phyloP scores from a whole-genome alignment of 2,888 invertebrate species.

The Ornithoptera alexandrae region DNA sequence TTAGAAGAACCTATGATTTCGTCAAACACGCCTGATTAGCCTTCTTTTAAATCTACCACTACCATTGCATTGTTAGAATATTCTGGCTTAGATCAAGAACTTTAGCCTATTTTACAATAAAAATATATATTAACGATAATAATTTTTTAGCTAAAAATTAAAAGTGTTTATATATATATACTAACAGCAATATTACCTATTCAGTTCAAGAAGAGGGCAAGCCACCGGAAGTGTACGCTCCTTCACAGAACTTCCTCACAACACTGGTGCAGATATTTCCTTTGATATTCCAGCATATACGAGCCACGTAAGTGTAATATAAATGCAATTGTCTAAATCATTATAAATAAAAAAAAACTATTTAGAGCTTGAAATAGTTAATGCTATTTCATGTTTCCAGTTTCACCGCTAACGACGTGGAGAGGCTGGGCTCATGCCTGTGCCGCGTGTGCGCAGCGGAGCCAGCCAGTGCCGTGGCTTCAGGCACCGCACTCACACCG shows the following conservation, averaged over 20 bases:
- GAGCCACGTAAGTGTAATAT: conserved; percentile 78
- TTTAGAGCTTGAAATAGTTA: background rate
- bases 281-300: conserved; percentile 94
- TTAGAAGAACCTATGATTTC: too few species aligned
- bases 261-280: conserved; percentile 98
- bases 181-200: too few species aligned
- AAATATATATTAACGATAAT: too few species aligned
- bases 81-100: too few species aligned
- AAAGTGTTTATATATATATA: too few species aligned
- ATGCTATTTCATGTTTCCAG: conserved; percentile 44
- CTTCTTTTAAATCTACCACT: too few species aligned
- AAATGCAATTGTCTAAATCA: too few species aligned
- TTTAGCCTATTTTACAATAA: too few species aligned
- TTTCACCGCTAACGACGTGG: conserved; percentile 86
- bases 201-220: conserved; percentile 69
- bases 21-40: too few species aligned
- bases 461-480: conserved; percentile 54
- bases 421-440: conserved; percentile 84
- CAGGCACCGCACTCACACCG: conserved; percentile 36
- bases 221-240: conserved; percentile 84
- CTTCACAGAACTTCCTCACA: conserved; percentile 95
- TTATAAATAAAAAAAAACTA: too few species aligned
- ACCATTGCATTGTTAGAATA: too few species aligned
- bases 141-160: too few species aligned
- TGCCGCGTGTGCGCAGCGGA: conserved; percentile 54